Evolutionary conservation across 2,113 vertebrate species (phyloP).

Genomic region (Brienomyrus longianalis): DNA sequence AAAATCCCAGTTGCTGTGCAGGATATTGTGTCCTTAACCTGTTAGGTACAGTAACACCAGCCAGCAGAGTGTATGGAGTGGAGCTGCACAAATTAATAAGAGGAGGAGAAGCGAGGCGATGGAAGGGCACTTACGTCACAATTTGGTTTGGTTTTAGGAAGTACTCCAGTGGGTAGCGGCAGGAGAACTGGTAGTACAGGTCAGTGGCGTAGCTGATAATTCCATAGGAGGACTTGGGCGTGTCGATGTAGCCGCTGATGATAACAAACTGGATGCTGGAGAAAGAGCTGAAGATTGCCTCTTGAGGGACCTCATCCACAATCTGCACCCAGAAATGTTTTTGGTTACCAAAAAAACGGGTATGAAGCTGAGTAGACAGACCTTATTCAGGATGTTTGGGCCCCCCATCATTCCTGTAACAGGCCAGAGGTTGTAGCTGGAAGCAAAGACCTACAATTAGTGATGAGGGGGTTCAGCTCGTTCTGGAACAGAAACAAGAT

Average conservation of each 20-base stretch:
- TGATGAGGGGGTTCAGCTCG: neutral
- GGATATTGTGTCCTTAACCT: neutral
- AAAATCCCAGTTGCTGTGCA: neutral
- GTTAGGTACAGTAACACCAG: neutral
- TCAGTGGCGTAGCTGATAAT: slow-evolving; percentile 65
- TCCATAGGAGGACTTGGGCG: slow-evolving; percentile 40
- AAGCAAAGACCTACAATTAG: neutral
- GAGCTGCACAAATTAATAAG: neutral
- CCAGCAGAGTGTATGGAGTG: neutral
- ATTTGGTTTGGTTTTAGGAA: slow-evolving; percentile 65
- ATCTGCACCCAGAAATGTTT: slow-evolving; percentile 44
- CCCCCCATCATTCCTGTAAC: neutral
- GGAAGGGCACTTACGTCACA: slow-evolving; percentile 49
- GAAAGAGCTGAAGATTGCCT: slow-evolving; percentile 52
- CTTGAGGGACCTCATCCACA: slow-evolving; percentile 51
- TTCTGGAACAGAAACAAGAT: neutral
- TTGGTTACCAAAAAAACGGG: neutral
- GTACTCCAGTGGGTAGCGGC: slow-evolving; percentile 66
- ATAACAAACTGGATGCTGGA: slow-evolving; percentile 59
- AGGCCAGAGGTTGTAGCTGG: neutral
- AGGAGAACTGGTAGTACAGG: slow-evolving; percentile 68
- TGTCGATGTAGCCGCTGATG: slow-evolving; percentile 62
- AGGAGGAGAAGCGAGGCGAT: neutral
- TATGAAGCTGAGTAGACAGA: neutral
- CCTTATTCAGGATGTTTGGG: neutral